Evolutionary conservation across 1,140 invertebrate genomes (phyloP).

Genomic region (Atta texana): DNA sequence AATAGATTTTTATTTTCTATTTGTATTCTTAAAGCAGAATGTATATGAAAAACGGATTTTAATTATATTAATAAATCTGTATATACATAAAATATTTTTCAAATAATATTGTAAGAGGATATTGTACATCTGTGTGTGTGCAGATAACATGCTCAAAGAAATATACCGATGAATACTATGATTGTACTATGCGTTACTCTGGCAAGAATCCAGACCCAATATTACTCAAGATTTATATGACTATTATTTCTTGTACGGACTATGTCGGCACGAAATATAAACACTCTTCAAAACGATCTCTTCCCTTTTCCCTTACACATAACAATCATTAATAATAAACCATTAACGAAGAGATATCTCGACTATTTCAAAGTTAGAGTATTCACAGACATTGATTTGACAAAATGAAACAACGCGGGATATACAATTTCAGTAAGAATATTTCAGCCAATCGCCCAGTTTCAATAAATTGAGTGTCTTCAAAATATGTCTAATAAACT

Average conservation of each 20-base stretch:
- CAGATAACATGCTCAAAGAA: conserved; percentile 52
- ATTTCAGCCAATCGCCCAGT: neutral
- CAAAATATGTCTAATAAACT: neutral
- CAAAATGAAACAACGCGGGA: neutral
- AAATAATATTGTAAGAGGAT: neutral
- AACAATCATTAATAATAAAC: conserved; percentile 58
- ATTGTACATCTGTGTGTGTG: conserved; percentile 1
- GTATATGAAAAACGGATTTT: neutral
- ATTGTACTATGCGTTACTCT: conserved; percentile 68
- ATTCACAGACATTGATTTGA: conserved; percentile 23
- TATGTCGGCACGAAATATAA: conserved; percentile 66
- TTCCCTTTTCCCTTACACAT: conserved; percentile 11
- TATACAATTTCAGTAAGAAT: neutral
- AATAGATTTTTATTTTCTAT: neutral
- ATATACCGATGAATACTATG: conserved; percentile 50
- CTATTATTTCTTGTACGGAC: conserved; percentile 76
- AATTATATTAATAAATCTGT: neutral
- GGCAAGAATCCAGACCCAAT: conserved; percentile 77
- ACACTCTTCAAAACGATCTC: conserved; percentile 64
- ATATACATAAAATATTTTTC: neutral
- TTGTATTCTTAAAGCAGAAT: neutral
- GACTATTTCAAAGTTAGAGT: neutral
- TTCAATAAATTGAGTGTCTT: conserved; percentile 12
- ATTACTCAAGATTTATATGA: conserved; percentile 77
- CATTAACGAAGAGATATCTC: conserved; percentile 52